Conservation (phyloP, 92 coral and sea anemone genomes). For the Montipora capitata region DNA sequence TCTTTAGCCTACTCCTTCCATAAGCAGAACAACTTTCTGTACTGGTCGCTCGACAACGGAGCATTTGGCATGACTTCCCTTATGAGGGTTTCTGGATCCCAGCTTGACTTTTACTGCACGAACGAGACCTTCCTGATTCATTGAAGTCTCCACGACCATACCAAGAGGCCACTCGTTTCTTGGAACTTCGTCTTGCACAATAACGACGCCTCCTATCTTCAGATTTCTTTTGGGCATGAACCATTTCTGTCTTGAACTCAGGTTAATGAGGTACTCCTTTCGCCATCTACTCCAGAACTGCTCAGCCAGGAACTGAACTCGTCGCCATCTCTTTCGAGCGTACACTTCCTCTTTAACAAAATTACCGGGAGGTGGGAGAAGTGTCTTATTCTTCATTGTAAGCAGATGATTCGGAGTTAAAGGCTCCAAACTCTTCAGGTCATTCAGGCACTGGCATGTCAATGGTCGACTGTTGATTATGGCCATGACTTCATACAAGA, state of each 20-base stretch:
- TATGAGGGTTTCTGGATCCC: neutral
- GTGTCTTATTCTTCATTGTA: slow-evolving; percentile 17
- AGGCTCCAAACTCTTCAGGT: slow-evolving; percentile 15
- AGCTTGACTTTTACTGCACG: slow-evolving; percentile 12
- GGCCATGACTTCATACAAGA: slow-evolving; percentile 15
- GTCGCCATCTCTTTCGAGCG: slow-evolving; percentile 31
- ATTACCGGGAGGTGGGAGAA: slow-evolving; percentile 11
- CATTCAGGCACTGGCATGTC: slow-evolving; percentile 13
- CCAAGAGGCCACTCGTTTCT: slow-evolving; percentile 17
- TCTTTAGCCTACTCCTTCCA: too few species aligned
- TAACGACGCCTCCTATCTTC: slow-evolving; percentile 10
- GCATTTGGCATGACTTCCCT: too few species aligned
- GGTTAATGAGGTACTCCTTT: too few species aligned
- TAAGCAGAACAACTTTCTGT: too few species aligned
- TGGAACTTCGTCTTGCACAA: slow-evolving; percentile 11
- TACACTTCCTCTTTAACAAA: slow-evolving; percentile 14
- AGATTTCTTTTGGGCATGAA: slow-evolving; percentile 16
- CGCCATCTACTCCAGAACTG: slow-evolving; percentile 20
- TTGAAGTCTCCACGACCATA: neutral
- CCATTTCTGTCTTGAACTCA: too few species aligned
- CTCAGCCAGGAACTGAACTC: neutral
- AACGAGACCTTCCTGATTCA: slow-evolving; percentile 4
- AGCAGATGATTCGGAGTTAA: slow-evolving; percentile 12
- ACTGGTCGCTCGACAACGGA: too few species aligned
- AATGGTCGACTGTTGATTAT: slow-evolving; percentile 31